Conservation (phyloP, 1,140 invertebrate species). For the Episyrphus balteatus region DNA sequence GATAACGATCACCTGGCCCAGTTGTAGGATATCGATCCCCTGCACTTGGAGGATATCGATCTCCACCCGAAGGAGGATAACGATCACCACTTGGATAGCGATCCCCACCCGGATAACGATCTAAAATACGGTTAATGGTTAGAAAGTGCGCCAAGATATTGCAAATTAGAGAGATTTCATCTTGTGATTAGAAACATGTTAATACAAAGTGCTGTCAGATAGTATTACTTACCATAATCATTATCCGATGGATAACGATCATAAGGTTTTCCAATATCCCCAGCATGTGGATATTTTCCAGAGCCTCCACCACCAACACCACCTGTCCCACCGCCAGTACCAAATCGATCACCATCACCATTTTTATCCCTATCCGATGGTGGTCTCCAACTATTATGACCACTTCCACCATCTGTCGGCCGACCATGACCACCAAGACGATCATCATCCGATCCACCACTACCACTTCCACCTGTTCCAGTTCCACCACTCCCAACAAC, state of each 20-base stretch:
- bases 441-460: slow-evolving; percentile 22
- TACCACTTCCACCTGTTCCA: slow-evolving; percentile 22
- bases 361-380: slow-evolving; percentile 16
- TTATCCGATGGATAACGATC: slow-evolving; percentile 31
- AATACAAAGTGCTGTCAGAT: no score
- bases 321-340: slow-evolving; percentile 22
- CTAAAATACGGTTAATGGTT: slow-evolving; percentile 10
- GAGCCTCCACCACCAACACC: slow-evolving; percentile 11
- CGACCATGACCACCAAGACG: slow-evolving; percentile 35
- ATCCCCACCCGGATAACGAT: slow-evolving; percentile 25
- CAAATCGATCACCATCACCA: slow-evolving; percentile 27
- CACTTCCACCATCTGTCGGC: slow-evolving; percentile 39
- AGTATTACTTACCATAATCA: slow-evolving; percentile 17
- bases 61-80: slow-evolving; percentile 5
- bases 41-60: slow-evolving; percentile 36
- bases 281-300: slow-evolving; percentile 7
- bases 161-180: no score
- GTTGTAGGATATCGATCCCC: slow-evolving; percentile 33
- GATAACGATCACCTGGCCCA: slow-evolving; percentile 18
- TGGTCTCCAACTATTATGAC: slow-evolving; percentile 36
- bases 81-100: slow-evolving; percentile 20
- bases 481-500: slow-evolving; percentile 36
- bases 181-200: no score
- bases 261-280: slow-evolving; percentile 21
- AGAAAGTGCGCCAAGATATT: slow-evolving; percentile 10